Base-by-base conservation (phyloP, 2,797 vertebrate species). In the Lindbergichthys nudifrons region DNA sequence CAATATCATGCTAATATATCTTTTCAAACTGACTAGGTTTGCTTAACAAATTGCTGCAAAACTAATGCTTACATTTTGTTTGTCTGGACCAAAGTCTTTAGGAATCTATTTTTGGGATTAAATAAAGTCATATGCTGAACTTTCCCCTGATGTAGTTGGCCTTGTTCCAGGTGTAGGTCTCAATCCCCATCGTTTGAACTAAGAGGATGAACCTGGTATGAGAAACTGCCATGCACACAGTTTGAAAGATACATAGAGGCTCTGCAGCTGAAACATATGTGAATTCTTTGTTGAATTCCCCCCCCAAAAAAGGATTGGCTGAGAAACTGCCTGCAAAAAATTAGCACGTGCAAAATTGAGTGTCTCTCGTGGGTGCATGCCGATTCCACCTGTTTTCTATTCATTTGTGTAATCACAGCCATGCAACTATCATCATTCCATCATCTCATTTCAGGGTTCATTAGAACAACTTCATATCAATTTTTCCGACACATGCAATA, bases 341-440 rank as follows among this genome's bases (percentile, higher is more conserved):
- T 80, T 77, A 81, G 85, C 68, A 71, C 74, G 7, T 18, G 81
- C 75, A 77, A 85, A 89, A 88, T 61, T 52, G 70, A 75, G 73
- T 62, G 79, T 91, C 81, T 85, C 81, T 36, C 26, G 81, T 39
- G 80, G 54, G 58, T 16, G 78, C 76, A 73, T 73, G 73, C 81
- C 47, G 43, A 78, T 73, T 82, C 86, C 91, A 92, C 88, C 89
- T 92, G 92, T 88, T 92, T 93, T 84, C 82, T 84, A 89, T 93
- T 90, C 77, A 89, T 93, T 89, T 77, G 77, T 80, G 79, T 83
- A 89, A 92, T 89, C 65, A 58, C 81, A 84, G 83, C 87, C 82
- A 81, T 84, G 77, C 70, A 72, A 91, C 83, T 87, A 86, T 93
- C 92, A 91, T 89, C 87, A 70, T 90, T 83, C 84, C 81, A 70